phyloP scores from a whole-genome alignment of 2,797 vertebrate species.

The Pseudocheirus occidentalis region DNA sequence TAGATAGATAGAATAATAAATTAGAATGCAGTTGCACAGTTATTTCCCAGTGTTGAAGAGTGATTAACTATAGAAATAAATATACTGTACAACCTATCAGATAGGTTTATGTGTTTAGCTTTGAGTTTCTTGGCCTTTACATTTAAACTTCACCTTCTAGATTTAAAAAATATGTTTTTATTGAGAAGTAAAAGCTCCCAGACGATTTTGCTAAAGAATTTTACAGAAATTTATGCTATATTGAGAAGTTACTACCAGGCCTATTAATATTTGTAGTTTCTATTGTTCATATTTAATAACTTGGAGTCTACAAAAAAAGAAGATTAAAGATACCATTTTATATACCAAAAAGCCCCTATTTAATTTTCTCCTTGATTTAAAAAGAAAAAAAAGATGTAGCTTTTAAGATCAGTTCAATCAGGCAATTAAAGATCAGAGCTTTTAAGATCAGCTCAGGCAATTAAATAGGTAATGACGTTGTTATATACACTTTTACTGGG shows the following conservation, averaged over 20 bases:
- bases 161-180: constrained; percentile 61
- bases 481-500: constrained; percentile 65
- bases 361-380: constrained; percentile 80
- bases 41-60: background rate
- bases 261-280: constrained; percentile 66
- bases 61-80: background rate
- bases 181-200: constrained; percentile 36
- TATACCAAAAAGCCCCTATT: constrained; percentile 77
- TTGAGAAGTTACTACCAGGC: constrained; percentile 58
- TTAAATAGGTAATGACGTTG: constrained; percentile 77
- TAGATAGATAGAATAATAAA: background rate
- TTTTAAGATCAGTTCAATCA: constrained; percentile 80
- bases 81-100: background rate
- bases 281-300: constrained; percentile 77
- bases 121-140: constrained; percentile 46
- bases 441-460: constrained; percentile 78
- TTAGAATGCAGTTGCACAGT: background rate
- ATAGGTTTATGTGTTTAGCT: constrained; percentile 15
- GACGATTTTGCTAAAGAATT: constrained; percentile 57
- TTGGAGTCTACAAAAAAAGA: constrained; percentile 75
- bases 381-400: constrained; percentile 70
- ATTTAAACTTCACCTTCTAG: constrained; percentile 49
- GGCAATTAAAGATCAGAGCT: constrained; percentile 82
- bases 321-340: constrained; percentile 80
- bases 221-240: constrained; percentile 58